phyloP scores from a whole-genome alignment of 2,113 vertebrate genomes.

The Pituophis catenifer region DNA sequence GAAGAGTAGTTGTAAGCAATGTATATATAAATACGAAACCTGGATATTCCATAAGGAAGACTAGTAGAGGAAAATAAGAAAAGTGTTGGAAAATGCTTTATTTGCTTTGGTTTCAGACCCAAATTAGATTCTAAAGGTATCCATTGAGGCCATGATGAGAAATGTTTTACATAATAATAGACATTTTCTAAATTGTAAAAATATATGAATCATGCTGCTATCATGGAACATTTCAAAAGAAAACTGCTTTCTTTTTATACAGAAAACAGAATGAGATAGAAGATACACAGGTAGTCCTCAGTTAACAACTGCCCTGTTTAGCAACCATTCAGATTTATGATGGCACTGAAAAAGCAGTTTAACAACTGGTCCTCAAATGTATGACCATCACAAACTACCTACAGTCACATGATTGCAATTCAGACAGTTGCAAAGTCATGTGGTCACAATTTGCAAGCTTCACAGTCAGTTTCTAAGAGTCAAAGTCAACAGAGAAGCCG shows the following conservation, averaged over 20 bases:
- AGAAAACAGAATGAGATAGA: background rate
- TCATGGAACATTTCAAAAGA: background rate
- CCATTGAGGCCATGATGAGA: background rate
- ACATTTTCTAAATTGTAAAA: background rate
- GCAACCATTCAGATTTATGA: background rate
- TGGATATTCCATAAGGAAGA: background rate
- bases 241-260: background rate
- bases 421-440: background rate
- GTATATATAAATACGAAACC: background rate
- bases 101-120: background rate
- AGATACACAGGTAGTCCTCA: background rate
- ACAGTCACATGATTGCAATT: background rate
- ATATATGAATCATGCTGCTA: background rate
- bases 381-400: background rate
- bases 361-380: background rate
- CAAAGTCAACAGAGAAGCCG: background rate
- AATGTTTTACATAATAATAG: background rate
- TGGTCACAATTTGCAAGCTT: background rate
- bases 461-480: background rate
- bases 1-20: background rate
- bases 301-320: background rate
- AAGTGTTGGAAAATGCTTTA: background rate
- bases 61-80: background rate
- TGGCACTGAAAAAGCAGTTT: background rate
- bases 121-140: background rate